Evolutionary conservation across 2,113 vertebrate species (phyloP).

Genomic region (Ibidorhyncha struthersii): DNA sequence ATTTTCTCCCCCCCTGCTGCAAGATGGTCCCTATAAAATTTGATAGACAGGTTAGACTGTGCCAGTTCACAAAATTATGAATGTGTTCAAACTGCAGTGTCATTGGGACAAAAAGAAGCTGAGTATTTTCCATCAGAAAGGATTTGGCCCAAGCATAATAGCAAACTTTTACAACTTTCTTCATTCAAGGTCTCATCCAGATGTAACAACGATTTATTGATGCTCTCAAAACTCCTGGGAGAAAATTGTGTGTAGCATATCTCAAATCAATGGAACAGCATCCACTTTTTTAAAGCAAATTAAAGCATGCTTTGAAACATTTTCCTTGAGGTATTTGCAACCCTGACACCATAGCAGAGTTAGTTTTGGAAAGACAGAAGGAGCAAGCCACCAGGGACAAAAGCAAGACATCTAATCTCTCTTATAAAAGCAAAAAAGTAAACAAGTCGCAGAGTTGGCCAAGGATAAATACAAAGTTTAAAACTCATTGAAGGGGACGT

Average conservation of each 20-base stretch:
- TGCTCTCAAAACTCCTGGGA: not conserved
- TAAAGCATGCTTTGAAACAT: not conserved
- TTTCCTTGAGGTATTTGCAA: not conserved
- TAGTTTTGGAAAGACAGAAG: not conserved
- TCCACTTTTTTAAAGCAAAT: not conserved
- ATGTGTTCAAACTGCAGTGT: not conserved
- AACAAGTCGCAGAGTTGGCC: not conserved
- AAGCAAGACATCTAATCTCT: not conserved
- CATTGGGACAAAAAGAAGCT: not conserved
- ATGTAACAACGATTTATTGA: not conserved
- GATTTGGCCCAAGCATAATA: not conserved
- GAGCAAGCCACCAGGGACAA: not conserved
- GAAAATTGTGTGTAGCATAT: not conserved
- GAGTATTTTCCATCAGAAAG: not conserved
- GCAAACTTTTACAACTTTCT: not conserved
- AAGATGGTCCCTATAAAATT: not conserved
- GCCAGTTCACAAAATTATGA: not conserved
- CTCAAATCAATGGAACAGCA: not conserved
- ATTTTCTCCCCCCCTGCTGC: not conserved
- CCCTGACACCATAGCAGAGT: not conserved
- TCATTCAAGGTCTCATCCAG: not conserved
- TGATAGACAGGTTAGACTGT: not conserved
- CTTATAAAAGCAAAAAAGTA: not conserved
- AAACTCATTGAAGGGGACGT: not conserved
- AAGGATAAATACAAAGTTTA: not conserved